Conservation (phyloP, 2,797 vertebrate genomes). For the Podargus strigoides region DNA sequence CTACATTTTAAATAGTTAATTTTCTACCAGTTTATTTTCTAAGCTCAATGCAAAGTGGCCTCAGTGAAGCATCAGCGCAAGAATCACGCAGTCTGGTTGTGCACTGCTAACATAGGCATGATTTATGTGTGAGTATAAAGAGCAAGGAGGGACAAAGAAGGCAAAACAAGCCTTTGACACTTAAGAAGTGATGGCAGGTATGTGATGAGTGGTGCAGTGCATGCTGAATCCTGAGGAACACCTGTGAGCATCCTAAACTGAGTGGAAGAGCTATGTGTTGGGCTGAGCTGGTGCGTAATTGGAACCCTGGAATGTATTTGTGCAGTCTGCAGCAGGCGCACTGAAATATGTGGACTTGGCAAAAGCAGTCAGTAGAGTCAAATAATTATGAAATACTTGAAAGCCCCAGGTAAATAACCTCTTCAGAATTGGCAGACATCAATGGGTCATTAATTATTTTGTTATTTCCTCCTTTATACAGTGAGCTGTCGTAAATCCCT, state of each 20-base stretch:
- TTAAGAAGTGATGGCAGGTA: constrained; percentile 15
- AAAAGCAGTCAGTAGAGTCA: constrained; percentile 12
- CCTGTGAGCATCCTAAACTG: constrained; percentile 10
- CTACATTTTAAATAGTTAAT: not conserved
- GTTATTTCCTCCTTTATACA: constrained; percentile 44
- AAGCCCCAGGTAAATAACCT: constrained; percentile 60
- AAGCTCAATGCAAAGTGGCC: not conserved
- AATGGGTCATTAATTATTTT: constrained; percentile 68
- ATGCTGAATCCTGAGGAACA: constrained; percentile 20
- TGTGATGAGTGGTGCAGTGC: not conserved
- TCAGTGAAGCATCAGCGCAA: not conserved
- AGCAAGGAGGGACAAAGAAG: not conserved
- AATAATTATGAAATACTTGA: constrained; percentile 63
- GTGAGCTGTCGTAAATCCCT: constrained; percentile 40
- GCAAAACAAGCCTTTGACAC: constrained; percentile 13
- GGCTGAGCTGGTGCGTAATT: not conserved
- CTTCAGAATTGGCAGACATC: constrained; percentile 56
- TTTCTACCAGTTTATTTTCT: not conserved
- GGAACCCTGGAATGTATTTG: constrained; percentile 28
- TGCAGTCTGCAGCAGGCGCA: not conserved
- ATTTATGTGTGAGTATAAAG: not conserved
- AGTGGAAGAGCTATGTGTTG: not conserved
- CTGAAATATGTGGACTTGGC: constrained; percentile 51
- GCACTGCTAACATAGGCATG: rapidly evolving
- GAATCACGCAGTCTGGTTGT: not conserved